A percentile compares a stretch with the other conserved stretches of the same genome.
Conservation (phyloP, 2,113 vertebrate species). For the Laticauda laticaudata region DNA sequence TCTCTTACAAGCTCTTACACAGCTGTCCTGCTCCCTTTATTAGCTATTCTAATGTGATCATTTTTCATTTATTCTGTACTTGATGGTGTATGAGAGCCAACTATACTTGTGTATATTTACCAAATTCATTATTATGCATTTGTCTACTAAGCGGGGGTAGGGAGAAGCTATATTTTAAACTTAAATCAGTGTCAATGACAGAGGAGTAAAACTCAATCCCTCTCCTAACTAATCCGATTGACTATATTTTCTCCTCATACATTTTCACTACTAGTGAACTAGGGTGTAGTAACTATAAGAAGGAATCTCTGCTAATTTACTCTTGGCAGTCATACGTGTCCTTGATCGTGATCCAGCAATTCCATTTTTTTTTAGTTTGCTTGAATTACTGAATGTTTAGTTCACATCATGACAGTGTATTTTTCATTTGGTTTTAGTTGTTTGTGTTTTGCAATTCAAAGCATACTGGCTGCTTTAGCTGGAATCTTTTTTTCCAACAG, state of each 20-base stretch:
- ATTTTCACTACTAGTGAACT: background rate
- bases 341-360: background rate
- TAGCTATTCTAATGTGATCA: background rate
- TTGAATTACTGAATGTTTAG: slow-evolving; percentile 12
- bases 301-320: background rate
- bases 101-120: background rate
- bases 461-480: background rate
- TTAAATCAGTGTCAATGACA: background rate
- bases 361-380: background rate
- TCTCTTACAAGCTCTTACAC: background rate
- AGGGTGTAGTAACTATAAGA: background rate
- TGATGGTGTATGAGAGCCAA: background rate
- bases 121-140: background rate
- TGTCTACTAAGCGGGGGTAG: background rate
- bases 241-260: background rate
- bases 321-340: background rate
- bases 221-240: background rate
- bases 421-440: slow-evolving; percentile 19
- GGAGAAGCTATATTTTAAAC: background rate
- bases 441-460: background rate
- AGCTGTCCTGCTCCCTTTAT: background rate
- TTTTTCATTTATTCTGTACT: background rate
- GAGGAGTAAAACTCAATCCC: background rate
- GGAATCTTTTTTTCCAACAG: background rate
- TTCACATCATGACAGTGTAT: slow-evolving; percentile 3